These are phyloP conservation scores for Gambusia yucatana DNA, from an alignment of 2,797 vertebrate genomes.

Conservation along the genomic window DNA sequence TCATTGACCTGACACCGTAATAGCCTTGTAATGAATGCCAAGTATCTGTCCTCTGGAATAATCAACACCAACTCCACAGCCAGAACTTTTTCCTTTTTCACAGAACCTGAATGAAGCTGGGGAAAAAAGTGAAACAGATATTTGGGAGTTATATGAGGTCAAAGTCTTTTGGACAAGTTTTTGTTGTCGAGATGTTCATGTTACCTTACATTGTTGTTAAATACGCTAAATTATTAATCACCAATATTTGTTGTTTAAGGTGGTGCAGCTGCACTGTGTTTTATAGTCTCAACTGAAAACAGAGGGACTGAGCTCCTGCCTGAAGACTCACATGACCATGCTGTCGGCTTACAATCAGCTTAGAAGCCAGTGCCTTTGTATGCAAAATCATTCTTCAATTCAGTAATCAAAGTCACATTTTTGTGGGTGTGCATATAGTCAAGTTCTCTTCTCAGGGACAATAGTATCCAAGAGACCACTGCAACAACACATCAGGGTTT, in stretches of 20 bases:
- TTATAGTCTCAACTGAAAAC: slow-evolving; percentile 13
- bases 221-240: slow-evolving; percentile 2
- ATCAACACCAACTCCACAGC: slow-evolving; percentile 49
- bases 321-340: slow-evolving; percentile 39
- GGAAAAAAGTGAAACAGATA: slow-evolving; percentile 41
- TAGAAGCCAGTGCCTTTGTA: slow-evolving; percentile 22
- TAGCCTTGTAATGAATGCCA: slow-evolving; percentile 65
- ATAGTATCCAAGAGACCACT: slow-evolving; percentile 43
- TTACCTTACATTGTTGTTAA: too few species aligned
- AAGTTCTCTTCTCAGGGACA: slow-evolving; percentile 42
- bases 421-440: slow-evolving; percentile 31
- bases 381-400: slow-evolving; percentile 31
- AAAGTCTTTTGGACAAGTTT: background rate
- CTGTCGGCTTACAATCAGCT: slow-evolving; percentile 38
- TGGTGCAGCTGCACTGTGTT: background rate
- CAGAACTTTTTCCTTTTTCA: slow-evolving; percentile 63
- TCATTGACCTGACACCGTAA: slow-evolving; percentile 57
- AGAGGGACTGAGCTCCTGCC: slow-evolving; percentile 30
- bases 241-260: background rate
- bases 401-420: slow-evolving; percentile 60
- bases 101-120: slow-evolving; percentile 61
- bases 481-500: slow-evolving; percentile 53
- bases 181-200: slow-evolving; percentile 18
- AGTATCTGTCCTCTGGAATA: slow-evolving; percentile 55
- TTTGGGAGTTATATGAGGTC: slow-evolving; percentile 9